Percentiles rank a stretch among this genome's conserved stretches.
Evolutionary conservation across 2,888 invertebrate genomes (phyloP).

Genomic region (Limulus polyphemus): DNA sequence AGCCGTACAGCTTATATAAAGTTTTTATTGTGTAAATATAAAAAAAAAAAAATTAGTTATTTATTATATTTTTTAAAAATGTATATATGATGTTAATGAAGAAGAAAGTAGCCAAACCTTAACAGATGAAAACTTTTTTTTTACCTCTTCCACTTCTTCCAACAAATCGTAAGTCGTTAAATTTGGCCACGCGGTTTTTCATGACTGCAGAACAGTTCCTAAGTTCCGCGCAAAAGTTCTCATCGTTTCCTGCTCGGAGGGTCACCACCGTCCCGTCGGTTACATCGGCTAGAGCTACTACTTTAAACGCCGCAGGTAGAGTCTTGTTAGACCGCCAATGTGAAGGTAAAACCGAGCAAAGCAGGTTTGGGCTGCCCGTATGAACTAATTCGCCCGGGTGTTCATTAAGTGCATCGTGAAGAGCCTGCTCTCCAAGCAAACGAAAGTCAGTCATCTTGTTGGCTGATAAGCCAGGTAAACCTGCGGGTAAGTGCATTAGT

Average conservation of each 20-base stretch:
- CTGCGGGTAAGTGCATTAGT: no score
- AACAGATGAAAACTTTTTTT: constrained; percentile 38
- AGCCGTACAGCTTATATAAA: no score
- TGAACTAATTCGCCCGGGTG: constrained; percentile 84
- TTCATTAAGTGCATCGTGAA: constrained; percentile 46
- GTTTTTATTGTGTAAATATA: no score
- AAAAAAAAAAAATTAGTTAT: no score
- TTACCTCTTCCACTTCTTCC: constrained; percentile 93
- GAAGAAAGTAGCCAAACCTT: no score
- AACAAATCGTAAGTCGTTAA: constrained; percentile 93
- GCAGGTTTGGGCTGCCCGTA: constrained; percentile 83
- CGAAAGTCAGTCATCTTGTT: no score
- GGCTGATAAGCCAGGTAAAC: no score
- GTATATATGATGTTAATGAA: no score
- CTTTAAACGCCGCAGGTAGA: constrained; percentile 42
- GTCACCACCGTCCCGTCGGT: constrained; percentile 89
- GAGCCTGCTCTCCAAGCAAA: constrained; percentile 61
- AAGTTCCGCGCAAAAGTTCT: constrained; percentile 88
- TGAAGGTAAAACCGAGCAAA: constrained; percentile 84
- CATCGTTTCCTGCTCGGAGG: constrained; percentile 89
- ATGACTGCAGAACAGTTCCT: constrained; percentile 85
- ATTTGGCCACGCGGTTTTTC: constrained; percentile 95
- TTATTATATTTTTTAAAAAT: no score
- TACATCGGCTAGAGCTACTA: constrained; percentile 72
- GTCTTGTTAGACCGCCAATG: constrained; percentile 79